Evolutionary conservation across 2,888 invertebrate genomes (phyloP), one percentile per base, ranked within the genome.

Genomic region (Branchipolynoe longqiensis): DNA sequence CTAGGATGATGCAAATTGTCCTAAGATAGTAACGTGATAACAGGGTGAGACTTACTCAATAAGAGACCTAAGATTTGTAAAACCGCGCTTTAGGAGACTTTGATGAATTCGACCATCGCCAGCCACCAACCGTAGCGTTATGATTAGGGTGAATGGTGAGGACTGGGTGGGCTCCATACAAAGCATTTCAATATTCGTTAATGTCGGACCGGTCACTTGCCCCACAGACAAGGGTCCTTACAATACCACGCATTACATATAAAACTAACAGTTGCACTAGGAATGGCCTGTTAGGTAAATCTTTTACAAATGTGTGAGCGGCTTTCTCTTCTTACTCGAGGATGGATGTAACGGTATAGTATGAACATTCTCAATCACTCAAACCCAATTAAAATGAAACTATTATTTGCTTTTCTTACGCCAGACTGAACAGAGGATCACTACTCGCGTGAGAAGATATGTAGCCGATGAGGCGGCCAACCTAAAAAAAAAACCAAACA

Each of bases 231-330:
- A 48, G 78, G 48, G 73, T 54, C 78, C 78, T 48, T 78, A 78
- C 48, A 48, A 78, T 41, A 78, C 78, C 78, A 78, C 48, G 78
- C 78, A 78, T 41, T 78, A 78, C 48, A 78, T 78, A 78, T 78
- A 78, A 78, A 78, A 78, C 78, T 78, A 78, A 48, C 78, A 78
- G 41, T 78, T 78, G 78, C 78, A 48, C 78, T 78, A 78, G 78
- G 78, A 78, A 78, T 78, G 78, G 48, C 78, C 78, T 78, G 78
- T 41, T 33, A 28, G 28, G 54, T 78, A 48, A 78, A 78, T 28
- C 78, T 78, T 73, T 48, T 78, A 78, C 48, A 78, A 78, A 78
- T 48, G 25, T 78, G 78, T 78, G 78, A 78, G 78, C 78, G 78
- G 12, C 69, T 69, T 69, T 33, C 14, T 38, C 38, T 69, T 33